Base-by-base conservation (phyloP, 2,797 vertebrate species). In the Kryptopterus vitreolus region DNA sequence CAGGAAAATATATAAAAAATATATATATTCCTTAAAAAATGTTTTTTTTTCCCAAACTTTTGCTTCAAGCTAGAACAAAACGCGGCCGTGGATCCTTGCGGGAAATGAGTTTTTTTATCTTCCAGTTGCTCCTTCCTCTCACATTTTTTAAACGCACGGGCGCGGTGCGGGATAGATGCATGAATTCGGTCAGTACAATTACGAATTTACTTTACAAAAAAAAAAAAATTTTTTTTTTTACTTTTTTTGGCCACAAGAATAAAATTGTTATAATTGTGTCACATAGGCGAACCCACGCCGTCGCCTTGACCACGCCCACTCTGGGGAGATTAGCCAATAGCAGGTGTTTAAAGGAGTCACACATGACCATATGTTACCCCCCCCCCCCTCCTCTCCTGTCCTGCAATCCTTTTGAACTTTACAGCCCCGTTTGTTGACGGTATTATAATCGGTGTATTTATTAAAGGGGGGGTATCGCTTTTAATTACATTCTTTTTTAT, bases 211-310 rank as follows among this genome's bases (percentile, higher is more conserved):
- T 93, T 91, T 87, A 87, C 88, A 92, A n/a, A n/a, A 92, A 88
- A 43, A 43, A 43, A 43, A 43, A 7, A 43, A 43, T 10, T 43
- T 43, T 43, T 43, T 43, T 38, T 38, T 38, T 38, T 38, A 3
- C 7, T 38, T 96, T 93, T 92, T 89, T 92, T 92, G 88, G 93
- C 92, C 93, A 91, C 90, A 94, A 92, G 94, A 95, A 95, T 95
- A 96, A 97, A 98, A 95, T 97, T 97, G 95, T 96, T 96, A 95
- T 95, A 96, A 96, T 97, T 96, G 96, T 97, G 96, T 96, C 96
- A 97, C 95, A 94, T 87, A 91, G 93, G 94, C 93, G 94, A 94
- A 94, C 94, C 95, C 96, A 96, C 95, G 95, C 96, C 94, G 95
- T 94, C 91, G 89, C 93, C 90, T 90, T 93, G 91, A 81, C 9